phyloP scores from a whole-genome alignment of 1,140 invertebrate species.

The Drosophila tsacasi region DNA sequence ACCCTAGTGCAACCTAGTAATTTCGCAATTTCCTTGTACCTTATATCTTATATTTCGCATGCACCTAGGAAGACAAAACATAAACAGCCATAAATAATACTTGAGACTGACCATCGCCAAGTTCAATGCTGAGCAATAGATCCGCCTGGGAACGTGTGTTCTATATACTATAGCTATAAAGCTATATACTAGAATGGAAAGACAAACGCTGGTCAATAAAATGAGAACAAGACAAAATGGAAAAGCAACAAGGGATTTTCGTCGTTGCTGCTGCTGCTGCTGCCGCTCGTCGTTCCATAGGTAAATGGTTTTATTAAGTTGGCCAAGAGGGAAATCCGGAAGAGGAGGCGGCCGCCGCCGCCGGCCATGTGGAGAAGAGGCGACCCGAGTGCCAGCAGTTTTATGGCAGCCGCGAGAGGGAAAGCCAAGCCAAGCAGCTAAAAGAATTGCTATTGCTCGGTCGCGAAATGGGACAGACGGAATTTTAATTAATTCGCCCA shows the following conservation, averaged over 20 bases:
- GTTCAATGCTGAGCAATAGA: constrained; percentile 36
- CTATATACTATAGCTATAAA: constrained; percentile 21
- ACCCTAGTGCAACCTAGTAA: neutral
- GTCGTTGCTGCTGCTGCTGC: constrained; percentile 18
- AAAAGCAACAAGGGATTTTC: constrained; percentile 50
- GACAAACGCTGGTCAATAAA: constrained; percentile 53
- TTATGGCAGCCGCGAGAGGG: constrained; percentile 56
- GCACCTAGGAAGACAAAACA: constrained; percentile 32
- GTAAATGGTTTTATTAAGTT: constrained; percentile 54
- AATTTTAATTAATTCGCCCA: constrained; percentile 63
- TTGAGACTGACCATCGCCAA: constrained; percentile 48
- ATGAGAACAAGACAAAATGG: constrained; percentile 30
- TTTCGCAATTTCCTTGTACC: constrained; percentile 7
- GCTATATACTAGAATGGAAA: constrained; percentile 43
- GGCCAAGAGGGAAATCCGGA: constrained; percentile 23
- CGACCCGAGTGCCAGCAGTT: constrained; percentile 45
- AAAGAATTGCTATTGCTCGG: constrained; percentile 21
- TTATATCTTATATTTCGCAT: constrained; percentile 2
- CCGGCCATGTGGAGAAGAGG: constrained; percentile 47
- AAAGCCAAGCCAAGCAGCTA: constrained; percentile 39
- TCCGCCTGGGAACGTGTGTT: constrained; percentile 14
- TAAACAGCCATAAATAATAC: constrained; percentile 46
- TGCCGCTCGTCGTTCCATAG: constrained; percentile 49
- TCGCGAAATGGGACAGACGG: constrained; percentile 23
- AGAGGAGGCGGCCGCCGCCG: constrained; percentile 1